These are phyloP conservation scores for Gnathonemus echidnorhynchus DNA, from an alignment of 2,113 vertebrate species.

Conservation along the genomic window DNA sequence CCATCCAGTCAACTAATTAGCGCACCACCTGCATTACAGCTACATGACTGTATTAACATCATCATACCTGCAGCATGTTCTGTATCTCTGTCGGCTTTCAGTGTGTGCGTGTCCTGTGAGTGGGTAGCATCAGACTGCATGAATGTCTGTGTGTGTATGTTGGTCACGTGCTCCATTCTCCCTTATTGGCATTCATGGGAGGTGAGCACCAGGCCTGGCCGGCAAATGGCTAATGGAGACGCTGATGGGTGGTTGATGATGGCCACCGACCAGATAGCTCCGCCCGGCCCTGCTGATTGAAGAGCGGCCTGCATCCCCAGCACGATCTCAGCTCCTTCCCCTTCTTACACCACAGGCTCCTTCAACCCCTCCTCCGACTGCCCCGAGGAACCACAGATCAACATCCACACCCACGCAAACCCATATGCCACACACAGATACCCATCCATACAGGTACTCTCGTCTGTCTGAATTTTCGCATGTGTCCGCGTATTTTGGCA, in stretches of 20 bases:
- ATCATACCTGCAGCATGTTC: background rate
- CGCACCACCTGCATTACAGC: background rate
- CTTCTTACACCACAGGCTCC: background rate
- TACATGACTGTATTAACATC: background rate
- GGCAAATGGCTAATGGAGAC: slow-evolving; percentile 63
- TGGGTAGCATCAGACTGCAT: background rate
- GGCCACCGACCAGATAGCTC: slow-evolving; percentile 37
- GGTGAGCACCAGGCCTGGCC: slow-evolving; percentile 55
- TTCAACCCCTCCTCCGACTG: background rate
- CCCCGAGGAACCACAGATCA: too few species aligned
- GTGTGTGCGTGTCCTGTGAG: background rate
- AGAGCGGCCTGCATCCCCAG: background rate
- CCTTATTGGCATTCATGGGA: slow-evolving; percentile 64
- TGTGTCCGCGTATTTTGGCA: background rate
- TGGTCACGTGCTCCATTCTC: slow-evolving; percentile 31
- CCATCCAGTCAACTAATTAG: background rate
- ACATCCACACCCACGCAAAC: background rate
- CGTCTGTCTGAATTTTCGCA: background rate
- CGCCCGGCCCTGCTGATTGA: background rate
- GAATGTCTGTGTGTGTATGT: background rate
- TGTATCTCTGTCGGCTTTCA: background rate
- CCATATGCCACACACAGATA: background rate
- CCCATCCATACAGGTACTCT: background rate
- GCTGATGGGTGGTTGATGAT: slow-evolving; percentile 67
- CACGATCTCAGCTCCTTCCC: background rate